Percentiles rank a stretch among this genome's conserved stretches.
These are phyloP conservation scores for Hyperoplus lanceolatus DNA, from an alignment of 2,797 vertebrate species.

Conservation along the genomic window DNA sequence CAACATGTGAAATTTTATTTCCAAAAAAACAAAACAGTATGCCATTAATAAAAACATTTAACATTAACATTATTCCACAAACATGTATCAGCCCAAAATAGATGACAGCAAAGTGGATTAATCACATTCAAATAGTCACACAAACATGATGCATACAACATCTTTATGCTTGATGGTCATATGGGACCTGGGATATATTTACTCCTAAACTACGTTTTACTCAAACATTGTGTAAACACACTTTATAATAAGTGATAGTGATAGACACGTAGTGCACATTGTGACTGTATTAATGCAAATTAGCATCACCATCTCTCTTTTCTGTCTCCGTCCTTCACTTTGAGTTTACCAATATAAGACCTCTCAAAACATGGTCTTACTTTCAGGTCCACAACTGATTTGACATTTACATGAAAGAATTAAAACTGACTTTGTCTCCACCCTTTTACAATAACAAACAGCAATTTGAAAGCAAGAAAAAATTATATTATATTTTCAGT, in stretches of 20 bases:
- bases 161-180: slow-evolving; percentile 15
- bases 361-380: neutral
- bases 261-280: slow-evolving; percentile 52
- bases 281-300: slow-evolving; percentile 20
- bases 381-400: slow-evolving; percentile 13
- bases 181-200: slow-evolving; percentile 12
- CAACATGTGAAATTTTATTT: slow-evolving; percentile 61
- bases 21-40: slow-evolving; percentile 51
- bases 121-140: slow-evolving; percentile 44
- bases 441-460: slow-evolving; percentile 12
- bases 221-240: slow-evolving; percentile 52
- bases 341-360: neutral
- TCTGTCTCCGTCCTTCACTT: neutral
- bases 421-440: neutral
- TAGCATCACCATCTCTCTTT: slow-evolving; percentile 31
- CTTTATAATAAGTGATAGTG: slow-evolving; percentile 68
- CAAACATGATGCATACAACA: slow-evolving; percentile 41
- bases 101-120: slow-evolving; percentile 39
- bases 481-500: slow-evolving; percentile 1
- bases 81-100: slow-evolving; percentile 37
- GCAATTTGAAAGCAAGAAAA: slow-evolving; percentile 19
- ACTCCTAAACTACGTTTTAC: neutral
- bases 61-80: slow-evolving; percentile 59
- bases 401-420: neutral
- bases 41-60: slow-evolving; percentile 30